Evolutionary conservation across 2,888 invertebrate species (phyloP).

Genomic region (Caenorhabditis afra): DNA sequence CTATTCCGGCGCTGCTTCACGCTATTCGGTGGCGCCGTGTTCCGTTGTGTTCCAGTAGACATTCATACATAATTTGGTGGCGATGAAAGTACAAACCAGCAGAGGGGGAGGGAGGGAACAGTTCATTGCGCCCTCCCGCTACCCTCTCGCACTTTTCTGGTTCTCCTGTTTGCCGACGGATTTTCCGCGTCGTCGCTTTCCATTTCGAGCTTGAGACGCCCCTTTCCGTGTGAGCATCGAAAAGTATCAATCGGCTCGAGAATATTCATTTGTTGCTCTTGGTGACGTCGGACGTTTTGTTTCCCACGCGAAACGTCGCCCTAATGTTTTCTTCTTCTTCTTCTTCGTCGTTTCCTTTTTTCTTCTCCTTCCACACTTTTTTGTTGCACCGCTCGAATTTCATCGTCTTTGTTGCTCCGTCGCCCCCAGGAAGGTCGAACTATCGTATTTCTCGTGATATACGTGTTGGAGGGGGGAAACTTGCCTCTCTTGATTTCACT

Average conservation of each 20-base stretch:
- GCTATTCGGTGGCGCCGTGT: not conserved
- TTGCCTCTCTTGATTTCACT: conserved; percentile 1
- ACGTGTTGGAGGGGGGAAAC: conserved; percentile 7
- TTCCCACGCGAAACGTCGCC: conserved; percentile 21
- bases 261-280: conserved; percentile 23
- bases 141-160: not conserved
- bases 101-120: not conserved
- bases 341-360: conserved; percentile 11
- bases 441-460: conserved; percentile 35
- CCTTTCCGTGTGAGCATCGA: not conserved
- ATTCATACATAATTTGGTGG: conserved; percentile 2
- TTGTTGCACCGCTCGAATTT: conserved; percentile 32
- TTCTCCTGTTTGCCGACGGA: conserved; percentile 32
- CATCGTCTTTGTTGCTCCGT: conserved; percentile 39
- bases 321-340: not conserved
- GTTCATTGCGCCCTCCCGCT: not conserved
- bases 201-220: conserved; percentile 11
- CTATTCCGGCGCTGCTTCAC: too few species aligned
- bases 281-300: conserved; percentile 1
- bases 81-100: conserved; percentile 3
- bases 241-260: not conserved
- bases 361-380: conserved; percentile 9
- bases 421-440: conserved; percentile 33
- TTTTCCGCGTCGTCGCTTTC: conserved; percentile 52
- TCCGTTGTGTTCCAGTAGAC: conserved; percentile 14